Evolutionary conservation across 1,140 invertebrate species (phyloP), one percentile per base, ranked within the genome.

Genomic region (Heliothis virescens): DNA sequence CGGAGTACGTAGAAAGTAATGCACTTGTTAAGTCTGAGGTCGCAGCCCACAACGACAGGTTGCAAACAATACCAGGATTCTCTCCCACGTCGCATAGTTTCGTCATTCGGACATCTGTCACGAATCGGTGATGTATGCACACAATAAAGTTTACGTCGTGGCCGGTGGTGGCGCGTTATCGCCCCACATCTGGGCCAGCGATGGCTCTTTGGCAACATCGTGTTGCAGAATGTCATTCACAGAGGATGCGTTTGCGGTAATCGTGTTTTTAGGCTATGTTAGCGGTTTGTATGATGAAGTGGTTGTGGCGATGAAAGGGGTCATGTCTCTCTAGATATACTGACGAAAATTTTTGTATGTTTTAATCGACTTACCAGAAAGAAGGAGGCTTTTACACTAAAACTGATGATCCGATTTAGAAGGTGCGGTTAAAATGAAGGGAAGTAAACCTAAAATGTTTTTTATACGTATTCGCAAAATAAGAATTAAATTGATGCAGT

Each of bases 91-190:
- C 29, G 41, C 12, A 74, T 65, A 84, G 77, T 88, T 79, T 87
- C 82, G 85, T 82, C 89, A 90, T 83, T 78, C 81, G 83, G 83
- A 89, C 89, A 88, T 89, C 87, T 90, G 87, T 85, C 82, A 80
- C 83, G 80, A 85, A 87, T 86, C 65, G 84, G 15, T 84, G 78
- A 85, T 85, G 62, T 81, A 85, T 87, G 82, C 79, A 62, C 75
- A 79, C 52, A 80, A 81, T 78, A 18, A 75, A 71, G 75, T 79
- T 80, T 75, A 67, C 65, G 21, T 72, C 16, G 11, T 34, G 59
- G 62, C 26, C 52, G 71, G 60, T 74, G 71, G 74, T 77, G 75
- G 50, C 48, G 9, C 65, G n/a, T 82, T 79, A 82, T 82, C 76
- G 71, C n/a, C 34, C 21, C 34, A 21, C 55, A 80, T 76, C 29